Evolutionary conservation across 2,888 invertebrate genomes (phyloP), one percentile per base, ranked within the genome.

Genomic region (Heterodera filipjevi): DNA sequence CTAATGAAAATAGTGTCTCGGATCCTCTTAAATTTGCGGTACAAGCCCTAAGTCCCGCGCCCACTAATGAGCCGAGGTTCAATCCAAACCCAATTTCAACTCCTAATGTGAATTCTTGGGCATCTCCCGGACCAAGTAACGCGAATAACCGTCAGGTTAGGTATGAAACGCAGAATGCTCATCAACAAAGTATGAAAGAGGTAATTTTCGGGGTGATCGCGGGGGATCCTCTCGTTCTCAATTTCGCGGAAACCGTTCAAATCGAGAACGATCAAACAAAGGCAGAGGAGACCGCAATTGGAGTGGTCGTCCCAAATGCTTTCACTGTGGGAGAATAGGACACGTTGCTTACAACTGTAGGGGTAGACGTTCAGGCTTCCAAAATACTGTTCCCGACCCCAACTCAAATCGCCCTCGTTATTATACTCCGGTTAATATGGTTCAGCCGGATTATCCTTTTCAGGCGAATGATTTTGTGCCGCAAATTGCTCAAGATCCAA

Each of bases 281-380:
- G 27, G 14, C 27, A 5, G 10, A 0, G n/a, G n/a, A 1, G 71
- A 71, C 6, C 71, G 71, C 1, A 71, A 46, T 8, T 71, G 71
- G 71, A 71, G 32, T 12, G 71, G 71, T 1, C n/a, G 71, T n/a
- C 71, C 71, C 1, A 46, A 44, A 71, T 71, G 71, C 0, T 27
- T n/a, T 44, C 71, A 71, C 12, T 71, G 71, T 30, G 46, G 46
- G 10, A 5, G 30, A 27, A 5, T 71, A 30, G 71, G 71, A n/a
- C 71, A 71, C 14, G 10, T 8, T 0, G 39, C 71, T 0, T 71
- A 71, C 14, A 30, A 71, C 5, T 71, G 71, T 30, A 10, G 59
- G 2, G 59, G 27, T 27, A n/a, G 59, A n/a, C 59, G 59, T 10
- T n/a, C 59, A 2, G 59, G 12, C 1, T 59, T 59, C 10, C 59